phyloP scores from a whole-genome alignment of 2,797 vertebrate species.

The Acestrorhynchus altus region DNA sequence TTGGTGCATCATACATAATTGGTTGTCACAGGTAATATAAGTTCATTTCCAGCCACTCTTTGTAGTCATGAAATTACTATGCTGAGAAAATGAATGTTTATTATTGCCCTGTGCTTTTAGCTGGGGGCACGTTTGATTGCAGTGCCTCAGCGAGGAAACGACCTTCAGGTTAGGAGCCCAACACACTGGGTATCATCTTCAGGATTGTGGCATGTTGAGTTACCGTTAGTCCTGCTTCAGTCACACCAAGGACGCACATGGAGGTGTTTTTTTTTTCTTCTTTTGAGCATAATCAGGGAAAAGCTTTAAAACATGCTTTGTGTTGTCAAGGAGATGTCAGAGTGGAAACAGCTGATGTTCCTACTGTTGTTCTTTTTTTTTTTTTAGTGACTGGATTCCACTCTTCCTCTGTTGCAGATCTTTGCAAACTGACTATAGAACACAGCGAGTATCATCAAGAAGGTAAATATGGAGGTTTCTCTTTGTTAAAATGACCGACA shows the following conservation, averaged over 20 bases:
- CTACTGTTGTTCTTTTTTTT: conserved; percentile 42
- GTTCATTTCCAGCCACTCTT: conserved; percentile 30
- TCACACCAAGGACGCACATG: conserved; percentile 12
- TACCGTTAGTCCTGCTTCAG: not conserved
- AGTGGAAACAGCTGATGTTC: conserved; percentile 48
- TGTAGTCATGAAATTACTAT: conserved; percentile 12
- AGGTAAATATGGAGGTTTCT: conserved; percentile 58
- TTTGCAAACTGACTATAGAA: conserved; percentile 38
- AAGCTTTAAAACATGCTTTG: conserved; percentile 61
- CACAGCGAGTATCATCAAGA: conserved; percentile 33
- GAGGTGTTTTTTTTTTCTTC: conserved; percentile 12
- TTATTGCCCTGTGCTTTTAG: not conserved
- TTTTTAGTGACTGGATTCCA: conserved; percentile 38
- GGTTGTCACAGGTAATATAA: conserved; percentile 37
- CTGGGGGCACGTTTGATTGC: conserved; percentile 59
- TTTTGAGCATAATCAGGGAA: conserved; percentile 50
- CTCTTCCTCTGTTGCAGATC: conserved; percentile 49
- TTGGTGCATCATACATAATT: conserved; percentile 42
- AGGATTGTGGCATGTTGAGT: conserved; percentile 5
- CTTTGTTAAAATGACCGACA: conserved; percentile 20
- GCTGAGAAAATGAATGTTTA: conserved; percentile 27
- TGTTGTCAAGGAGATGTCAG: conserved; percentile 71
- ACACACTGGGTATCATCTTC: conserved; percentile 4
- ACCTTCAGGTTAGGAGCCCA: conserved; percentile 70
- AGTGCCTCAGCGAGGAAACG: conserved; percentile 27